These are phyloP conservation scores for Hylia prasina DNA, from an alignment of 2,113 vertebrate genomes.

Conservation along the genomic window DNA sequence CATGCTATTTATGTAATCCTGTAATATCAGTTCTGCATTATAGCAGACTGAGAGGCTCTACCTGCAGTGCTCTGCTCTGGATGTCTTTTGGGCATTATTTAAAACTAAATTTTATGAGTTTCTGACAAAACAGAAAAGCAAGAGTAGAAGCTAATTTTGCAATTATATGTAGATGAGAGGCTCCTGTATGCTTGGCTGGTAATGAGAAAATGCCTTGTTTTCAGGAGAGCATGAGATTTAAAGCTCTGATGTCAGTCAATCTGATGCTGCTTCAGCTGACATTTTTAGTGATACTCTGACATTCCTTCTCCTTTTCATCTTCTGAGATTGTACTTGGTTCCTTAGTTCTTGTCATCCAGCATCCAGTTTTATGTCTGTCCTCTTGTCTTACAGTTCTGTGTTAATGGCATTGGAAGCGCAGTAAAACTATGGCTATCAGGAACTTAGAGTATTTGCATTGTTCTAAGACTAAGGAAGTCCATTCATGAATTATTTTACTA, in stretches of 20 bases:
- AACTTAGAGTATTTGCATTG: background rate
- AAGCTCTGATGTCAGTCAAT: background rate
- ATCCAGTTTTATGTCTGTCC: background rate
- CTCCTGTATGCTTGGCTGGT: background rate
- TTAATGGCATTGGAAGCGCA: background rate
- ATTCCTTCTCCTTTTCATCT: background rate
- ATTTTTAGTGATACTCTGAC: background rate
- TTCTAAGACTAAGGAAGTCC: background rate
- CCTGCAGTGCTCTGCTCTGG: background rate
- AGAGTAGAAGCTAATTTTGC: constrained; percentile 14
- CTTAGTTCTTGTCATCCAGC: background rate
- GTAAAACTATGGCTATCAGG: background rate
- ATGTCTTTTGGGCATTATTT: background rate
- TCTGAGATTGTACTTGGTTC: background rate
- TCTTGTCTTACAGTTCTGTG: background rate
- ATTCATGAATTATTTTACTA: background rate
- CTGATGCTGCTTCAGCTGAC: background rate
- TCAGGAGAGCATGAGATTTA: background rate
- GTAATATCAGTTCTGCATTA: background rate
- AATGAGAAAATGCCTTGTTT: constrained; percentile 10
- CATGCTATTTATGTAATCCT: background rate
- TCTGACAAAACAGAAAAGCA: background rate
- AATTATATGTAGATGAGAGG: background rate
- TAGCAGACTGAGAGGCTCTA: background rate
- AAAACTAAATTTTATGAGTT: background rate